Evolutionary conservation across 2,888 invertebrate genomes (phyloP), one percentile per base, ranked within the genome.

Genomic region (Drosophila gaucha): DNA sequence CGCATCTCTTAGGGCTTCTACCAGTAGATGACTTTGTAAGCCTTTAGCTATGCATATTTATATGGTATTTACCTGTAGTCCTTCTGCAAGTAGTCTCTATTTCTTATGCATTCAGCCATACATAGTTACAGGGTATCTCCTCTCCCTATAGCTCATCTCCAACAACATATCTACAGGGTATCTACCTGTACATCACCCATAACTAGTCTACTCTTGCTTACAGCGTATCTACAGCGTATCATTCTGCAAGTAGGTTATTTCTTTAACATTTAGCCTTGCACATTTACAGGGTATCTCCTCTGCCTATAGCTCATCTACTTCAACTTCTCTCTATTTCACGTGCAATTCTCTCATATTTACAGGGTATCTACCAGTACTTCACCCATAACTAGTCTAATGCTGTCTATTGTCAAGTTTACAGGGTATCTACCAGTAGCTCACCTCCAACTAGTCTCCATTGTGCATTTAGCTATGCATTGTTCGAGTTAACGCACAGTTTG

Each of bases 391-490:
- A n/a, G n/a, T n/a, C n/a, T n/a, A n/a, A n/a, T n/a, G n/a, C n/a
- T n/a, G n/a, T n/a, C n/a, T n/a, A n/a, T n/a, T n/a, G n/a, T n/a
- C n/a, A n/a, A n/a, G n/a, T n/a, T 26, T 10, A 2, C 2, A 5
- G 5, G 5, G 4, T 1, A 9, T 14, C 41, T 24, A 1, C 26
- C 10, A 8, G 28, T 8, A 6, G 16, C 16, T 8, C 12, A n/a
- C 28, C 10, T 10, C 24, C n/a, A n/a, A 2, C 0, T 1, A 4
- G 8, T 14, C 39, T 14, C 5, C 5, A 9, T 1, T 26, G 41
- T 24, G 63, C 63, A 64, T 60, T 39, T 39, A 39, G 39, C 41
- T 24, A 14, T 5, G 59, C 80, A 84, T 86, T 84, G 78, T 80
- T 63, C 59, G 38, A 54, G 18, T 20, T 30, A 44, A 74, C 74